Evolutionary conservation across 2,888 invertebrate species (phyloP).

Genomic region (Epicampocera succincta): DNA sequence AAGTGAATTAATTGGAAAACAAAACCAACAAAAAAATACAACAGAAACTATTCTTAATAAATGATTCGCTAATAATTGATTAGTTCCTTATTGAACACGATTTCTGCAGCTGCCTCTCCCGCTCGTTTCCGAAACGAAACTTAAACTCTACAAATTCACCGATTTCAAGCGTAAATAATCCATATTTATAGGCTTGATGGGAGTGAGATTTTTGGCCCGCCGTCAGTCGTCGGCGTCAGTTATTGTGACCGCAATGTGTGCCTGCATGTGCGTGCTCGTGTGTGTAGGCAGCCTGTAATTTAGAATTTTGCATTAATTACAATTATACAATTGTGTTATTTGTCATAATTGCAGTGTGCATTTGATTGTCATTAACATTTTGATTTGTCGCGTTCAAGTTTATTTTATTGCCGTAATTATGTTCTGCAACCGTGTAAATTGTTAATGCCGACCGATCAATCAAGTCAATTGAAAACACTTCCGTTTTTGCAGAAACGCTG

Average conservation of each 20-base stretch:
- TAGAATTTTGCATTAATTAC: slow-evolving; percentile 36
- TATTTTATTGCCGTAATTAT: slow-evolving; percentile 22
- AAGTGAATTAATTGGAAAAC: slow-evolving; percentile 29
- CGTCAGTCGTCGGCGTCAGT: neutral
- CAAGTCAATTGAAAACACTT: slow-evolving; percentile 17
- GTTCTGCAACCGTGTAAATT: slow-evolving; percentile 18
- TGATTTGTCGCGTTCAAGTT: slow-evolving; percentile 26
- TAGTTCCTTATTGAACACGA: slow-evolving; percentile 53
- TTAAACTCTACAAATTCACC: slow-evolving; percentile 22
- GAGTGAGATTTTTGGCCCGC: slow-evolving; percentile 10
- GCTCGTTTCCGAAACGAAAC: neutral
- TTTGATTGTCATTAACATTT: slow-evolving; percentile 46
- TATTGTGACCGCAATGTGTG: too few species aligned
- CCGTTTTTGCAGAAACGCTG: slow-evolving; percentile 22
- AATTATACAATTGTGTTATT: slow-evolving; percentile 19
- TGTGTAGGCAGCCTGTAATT: neutral
- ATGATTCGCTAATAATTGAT: slow-evolving; percentile 46
- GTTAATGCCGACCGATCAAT: neutral
- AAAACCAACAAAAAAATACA: neutral
- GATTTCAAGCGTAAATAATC: slow-evolving; percentile 13
- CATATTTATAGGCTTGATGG: neutral
- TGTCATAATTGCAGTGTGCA: slow-evolving; percentile 16
- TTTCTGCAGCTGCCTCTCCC: neutral
- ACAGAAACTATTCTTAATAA: neutral
- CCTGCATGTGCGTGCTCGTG: neutral